Conservation (phyloP, 2,113 vertebrate species). For the Cranoglanis bouderius region DNA sequence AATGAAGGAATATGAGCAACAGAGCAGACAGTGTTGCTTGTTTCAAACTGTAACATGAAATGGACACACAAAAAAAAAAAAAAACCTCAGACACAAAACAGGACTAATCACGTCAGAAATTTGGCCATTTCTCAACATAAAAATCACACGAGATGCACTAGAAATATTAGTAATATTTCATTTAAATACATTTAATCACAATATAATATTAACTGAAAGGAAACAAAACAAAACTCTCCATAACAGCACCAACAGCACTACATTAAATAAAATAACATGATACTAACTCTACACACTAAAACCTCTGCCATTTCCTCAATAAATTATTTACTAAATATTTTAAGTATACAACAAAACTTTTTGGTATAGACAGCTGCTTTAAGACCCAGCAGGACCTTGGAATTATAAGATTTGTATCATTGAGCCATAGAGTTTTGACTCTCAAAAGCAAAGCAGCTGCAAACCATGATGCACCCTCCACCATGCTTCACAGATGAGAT, state of each 20-base stretch:
- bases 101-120: not conserved
- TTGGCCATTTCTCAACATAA: not conserved
- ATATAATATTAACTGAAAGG: not conserved
- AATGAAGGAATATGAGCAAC: not conserved
- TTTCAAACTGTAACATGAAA: not conserved
- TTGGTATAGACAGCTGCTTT: not conserved
- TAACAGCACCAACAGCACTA: not conserved
- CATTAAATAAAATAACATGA: not conserved
- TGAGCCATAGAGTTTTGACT: not conserved
- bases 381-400: not conserved
- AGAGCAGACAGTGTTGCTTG: not conserved
- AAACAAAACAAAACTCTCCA: not conserved
- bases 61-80: not conserved
- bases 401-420: not conserved
- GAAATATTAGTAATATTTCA: not conserved
- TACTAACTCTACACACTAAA: not conserved
- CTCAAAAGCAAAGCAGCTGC: not conserved
- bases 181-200: not conserved
- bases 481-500: not conserved
- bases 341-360: not conserved
- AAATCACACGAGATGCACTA: not conserved
- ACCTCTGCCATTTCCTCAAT: not conserved
- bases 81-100: not conserved
- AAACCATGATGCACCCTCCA: not conserved
- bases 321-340: not conserved